These are phyloP conservation scores for Psammodynastes pulverulentus DNA, from an alignment of 2,113 vertebrate genomes.

Conservation along the genomic window DNA sequence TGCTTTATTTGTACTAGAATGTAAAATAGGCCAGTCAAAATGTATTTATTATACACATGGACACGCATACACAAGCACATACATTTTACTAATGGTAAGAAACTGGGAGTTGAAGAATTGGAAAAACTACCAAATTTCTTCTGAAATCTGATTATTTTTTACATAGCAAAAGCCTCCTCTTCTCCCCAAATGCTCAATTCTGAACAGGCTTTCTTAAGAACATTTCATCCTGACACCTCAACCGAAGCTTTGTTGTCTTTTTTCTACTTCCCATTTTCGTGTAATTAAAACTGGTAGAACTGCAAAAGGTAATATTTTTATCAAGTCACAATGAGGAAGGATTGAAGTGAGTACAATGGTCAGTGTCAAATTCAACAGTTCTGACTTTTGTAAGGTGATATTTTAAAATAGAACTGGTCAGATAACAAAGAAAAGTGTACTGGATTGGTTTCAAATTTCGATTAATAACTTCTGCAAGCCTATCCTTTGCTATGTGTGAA, in stretches of 20 bases:
- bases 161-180: not conserved
- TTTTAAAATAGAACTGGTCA: not conserved
- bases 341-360: not conserved
- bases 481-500: not conserved
- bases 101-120: not conserved
- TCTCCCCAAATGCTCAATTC: constrained; percentile 19
- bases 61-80: not conserved
- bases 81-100: not conserved
- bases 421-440: not conserved
- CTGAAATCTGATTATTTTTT: not conserved
- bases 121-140: fast-evolving
- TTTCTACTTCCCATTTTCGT: not conserved
- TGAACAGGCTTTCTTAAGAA: constrained; percentile 52
- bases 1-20: constrained; percentile 29
- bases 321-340: not conserved
- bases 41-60: not conserved
- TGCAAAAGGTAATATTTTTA: constrained; percentile 7
- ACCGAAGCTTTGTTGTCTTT: not conserved
- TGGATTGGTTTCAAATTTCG: not conserved
- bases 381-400: not conserved
- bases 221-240: not conserved
- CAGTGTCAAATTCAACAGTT: not conserved
- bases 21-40: constrained; percentile 10
- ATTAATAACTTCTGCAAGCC: not conserved
- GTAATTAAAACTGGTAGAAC: not conserved